Percentiles rank a stretch among this genome's conserved stretches.
Conservation (phyloP, 2,113 vertebrate genomes). For the Taxidea taxus region DNA sequence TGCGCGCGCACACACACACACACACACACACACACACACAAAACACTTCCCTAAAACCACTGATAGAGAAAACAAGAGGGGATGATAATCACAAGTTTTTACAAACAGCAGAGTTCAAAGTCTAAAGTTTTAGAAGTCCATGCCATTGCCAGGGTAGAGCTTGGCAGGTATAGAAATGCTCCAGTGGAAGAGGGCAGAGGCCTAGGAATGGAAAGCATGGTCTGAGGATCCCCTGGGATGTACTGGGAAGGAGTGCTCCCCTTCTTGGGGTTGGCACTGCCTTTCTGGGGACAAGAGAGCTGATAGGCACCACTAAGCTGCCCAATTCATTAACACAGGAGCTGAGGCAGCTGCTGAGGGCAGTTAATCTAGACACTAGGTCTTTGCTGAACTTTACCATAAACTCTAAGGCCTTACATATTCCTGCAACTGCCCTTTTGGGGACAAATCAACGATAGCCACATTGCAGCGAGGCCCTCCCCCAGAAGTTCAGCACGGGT, state of each 20-base stretch:
- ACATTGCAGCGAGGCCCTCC: not conserved
- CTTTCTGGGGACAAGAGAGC: no score
- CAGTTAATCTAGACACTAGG: not conserved
- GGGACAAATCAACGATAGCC: not conserved
- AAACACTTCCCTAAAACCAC: not conserved
- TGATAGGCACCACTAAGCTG: no score
- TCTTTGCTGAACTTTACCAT: not conserved
- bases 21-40: no score
- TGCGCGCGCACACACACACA: no score
- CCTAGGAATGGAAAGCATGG: not conserved
- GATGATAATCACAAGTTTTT: not conserved
- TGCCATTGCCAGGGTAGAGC: not conserved
- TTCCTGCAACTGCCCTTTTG: not conserved
- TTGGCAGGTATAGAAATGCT: not conserved
- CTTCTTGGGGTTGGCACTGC: not conserved
- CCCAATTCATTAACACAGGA: not conserved
- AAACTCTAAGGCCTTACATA: not conserved
- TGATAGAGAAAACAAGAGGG: not conserved
- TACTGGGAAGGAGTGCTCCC: not conserved
- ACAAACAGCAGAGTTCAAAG: not conserved
- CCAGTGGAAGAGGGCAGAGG: not conserved
- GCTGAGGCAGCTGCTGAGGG: not conserved
- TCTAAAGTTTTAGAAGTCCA: not conserved
- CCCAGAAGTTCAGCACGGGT: not conserved
- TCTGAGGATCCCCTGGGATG: not conserved